phyloP scores from a whole-genome alignment of 2,797 vertebrate genomes.

The Karalla daura region DNA sequence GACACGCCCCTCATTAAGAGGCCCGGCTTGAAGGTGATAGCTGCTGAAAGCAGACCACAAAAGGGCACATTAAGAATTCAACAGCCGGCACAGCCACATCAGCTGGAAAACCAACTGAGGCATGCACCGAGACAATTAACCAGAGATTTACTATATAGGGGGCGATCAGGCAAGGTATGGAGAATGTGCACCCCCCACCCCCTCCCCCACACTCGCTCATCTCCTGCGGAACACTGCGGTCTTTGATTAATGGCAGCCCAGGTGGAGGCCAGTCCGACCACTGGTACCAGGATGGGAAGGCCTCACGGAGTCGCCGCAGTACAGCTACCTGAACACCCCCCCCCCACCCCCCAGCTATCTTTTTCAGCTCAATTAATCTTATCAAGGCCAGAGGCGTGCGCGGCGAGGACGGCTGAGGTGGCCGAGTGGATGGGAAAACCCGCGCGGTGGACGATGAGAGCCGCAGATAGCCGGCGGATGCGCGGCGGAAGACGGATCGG shows the following conservation, averaged over 20 bases:
- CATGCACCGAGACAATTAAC: conserved; percentile 67
- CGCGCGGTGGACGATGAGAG: conserved; percentile 21
- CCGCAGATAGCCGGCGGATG: conserved; percentile 34
- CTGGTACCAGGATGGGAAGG: conserved; percentile 38
- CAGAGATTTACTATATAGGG: conserved; percentile 54
- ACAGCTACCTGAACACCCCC: conserved; percentile 43
- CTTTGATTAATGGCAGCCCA: conserved; percentile 42
- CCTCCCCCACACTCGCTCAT: conserved; percentile 1
- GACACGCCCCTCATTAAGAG: conserved; percentile 51
- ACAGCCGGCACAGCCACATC: conserved; percentile 52
- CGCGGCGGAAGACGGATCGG: conserved; percentile 14
- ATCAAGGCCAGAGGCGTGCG: conserved; percentile 53
- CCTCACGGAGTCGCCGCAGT: background rate
- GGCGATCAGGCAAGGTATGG: conserved; percentile 33
- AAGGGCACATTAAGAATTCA: conserved; percentile 81
- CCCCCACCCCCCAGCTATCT: conserved; percentile 25
- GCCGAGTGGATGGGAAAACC: conserved; percentile 33
- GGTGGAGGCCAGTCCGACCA: conserved; percentile 31
- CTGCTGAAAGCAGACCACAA: conserved; percentile 63
- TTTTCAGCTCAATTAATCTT: conserved; percentile 59
- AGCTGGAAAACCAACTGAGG: conserved; percentile 59
- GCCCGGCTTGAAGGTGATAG: conserved; percentile 63
- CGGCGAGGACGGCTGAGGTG: conserved; percentile 15
- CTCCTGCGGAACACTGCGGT: conserved; percentile 21
- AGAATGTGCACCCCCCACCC: conserved; percentile 27